Evolutionary conservation across 2,888 invertebrate species (phyloP).

Genomic region (Furcula furcula): DNA sequence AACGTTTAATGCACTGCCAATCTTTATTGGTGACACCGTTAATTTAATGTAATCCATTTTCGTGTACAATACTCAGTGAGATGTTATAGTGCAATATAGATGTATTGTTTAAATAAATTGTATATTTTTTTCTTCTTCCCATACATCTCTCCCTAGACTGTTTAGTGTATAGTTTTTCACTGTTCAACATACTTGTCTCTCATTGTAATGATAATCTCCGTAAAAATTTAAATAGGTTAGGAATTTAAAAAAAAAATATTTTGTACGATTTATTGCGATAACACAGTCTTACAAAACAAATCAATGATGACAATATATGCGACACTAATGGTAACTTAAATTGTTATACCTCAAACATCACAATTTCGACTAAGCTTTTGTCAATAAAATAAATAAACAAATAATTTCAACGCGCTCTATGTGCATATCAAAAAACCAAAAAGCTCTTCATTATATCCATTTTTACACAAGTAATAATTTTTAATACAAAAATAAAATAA

Average conservation of each 20-base stretch:
- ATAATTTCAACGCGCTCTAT: conserved; percentile 20
- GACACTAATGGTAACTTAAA: conserved; percentile 73
- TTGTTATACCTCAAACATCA: conserved; percentile 60
- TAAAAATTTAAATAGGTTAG: too few relatives aligned
- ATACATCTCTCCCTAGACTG: too few relatives aligned
- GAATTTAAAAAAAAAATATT: conserved; percentile 21
- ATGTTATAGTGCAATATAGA: conserved; percentile 82
- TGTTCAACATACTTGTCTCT: too few relatives aligned
- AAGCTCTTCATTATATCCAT: neutral
- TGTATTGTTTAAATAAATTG: conserved; percentile 66
- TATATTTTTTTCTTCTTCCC: conserved; percentile 41
- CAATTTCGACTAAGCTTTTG: conserved; percentile 60
- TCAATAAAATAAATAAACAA: conserved; percentile 31
- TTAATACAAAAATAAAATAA: too few relatives aligned
- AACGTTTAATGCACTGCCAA: conserved; percentile 48
- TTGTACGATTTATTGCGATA: conserved; percentile 78
- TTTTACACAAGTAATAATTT: too few relatives aligned
- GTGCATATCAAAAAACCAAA: conserved; percentile 5
- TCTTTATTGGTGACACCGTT: conserved; percentile 49
- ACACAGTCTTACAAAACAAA: conserved; percentile 77
- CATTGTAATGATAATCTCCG: too few relatives aligned
- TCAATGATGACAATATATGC: conserved; percentile 67
- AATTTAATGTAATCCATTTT: conserved; percentile 42
- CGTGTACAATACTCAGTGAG: conserved; percentile 73
- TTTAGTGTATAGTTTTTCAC: too few relatives aligned